A percentile compares a stretch with the other conserved stretches of the same genome.
Conservation (phyloP, 2,888 invertebrate species). For the Spodoptera littoralis region DNA sequence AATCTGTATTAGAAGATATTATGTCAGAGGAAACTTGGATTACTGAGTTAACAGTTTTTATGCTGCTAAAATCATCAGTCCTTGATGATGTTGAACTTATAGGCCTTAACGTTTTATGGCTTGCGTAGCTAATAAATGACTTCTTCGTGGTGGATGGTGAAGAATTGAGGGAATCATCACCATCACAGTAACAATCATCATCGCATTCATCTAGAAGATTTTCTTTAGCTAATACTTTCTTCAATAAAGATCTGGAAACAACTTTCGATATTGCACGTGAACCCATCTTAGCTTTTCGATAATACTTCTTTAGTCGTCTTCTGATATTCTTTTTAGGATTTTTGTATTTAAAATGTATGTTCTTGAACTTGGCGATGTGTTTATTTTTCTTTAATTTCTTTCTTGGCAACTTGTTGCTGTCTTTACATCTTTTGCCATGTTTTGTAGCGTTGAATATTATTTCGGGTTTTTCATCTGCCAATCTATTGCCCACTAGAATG, state of each 20-base stretch:
- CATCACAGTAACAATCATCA: conserved; percentile 51
- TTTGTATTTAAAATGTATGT: conserved; percentile 66
- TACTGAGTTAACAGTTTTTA: conserved; percentile 47
- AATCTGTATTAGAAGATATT: conserved; percentile 63
- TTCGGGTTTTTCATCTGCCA: conserved; percentile 46
- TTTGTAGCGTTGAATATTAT: conserved; percentile 58
- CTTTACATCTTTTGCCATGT: conserved; percentile 41
- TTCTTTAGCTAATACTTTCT: conserved; percentile 68
- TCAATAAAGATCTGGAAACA: conserved; percentile 64
- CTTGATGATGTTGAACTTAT: conserved; percentile 55
- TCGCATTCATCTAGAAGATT: conserved; percentile 62
- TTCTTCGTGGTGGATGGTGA: conserved; percentile 54
- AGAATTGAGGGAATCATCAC: conserved; percentile 47
- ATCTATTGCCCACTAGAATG: conserved; percentile 35
- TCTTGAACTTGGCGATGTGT: conserved; percentile 55
- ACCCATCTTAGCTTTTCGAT: conserved; percentile 56
- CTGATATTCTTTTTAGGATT: conserved; percentile 45
- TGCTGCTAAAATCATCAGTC: conserved; percentile 43
- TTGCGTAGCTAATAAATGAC: conserved; percentile 61
- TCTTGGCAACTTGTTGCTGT: conserved; percentile 37
- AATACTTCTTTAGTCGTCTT: conserved; percentile 59
- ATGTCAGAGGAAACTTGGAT: conserved; percentile 44
- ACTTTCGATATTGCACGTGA: conserved; percentile 56
- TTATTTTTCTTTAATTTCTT: conserved; percentile 58
- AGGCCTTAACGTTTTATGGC: conserved; percentile 65